phyloP scores from a whole-genome alignment of 2,888 invertebrate species.

The Tetheella fluctuosa region DNA sequence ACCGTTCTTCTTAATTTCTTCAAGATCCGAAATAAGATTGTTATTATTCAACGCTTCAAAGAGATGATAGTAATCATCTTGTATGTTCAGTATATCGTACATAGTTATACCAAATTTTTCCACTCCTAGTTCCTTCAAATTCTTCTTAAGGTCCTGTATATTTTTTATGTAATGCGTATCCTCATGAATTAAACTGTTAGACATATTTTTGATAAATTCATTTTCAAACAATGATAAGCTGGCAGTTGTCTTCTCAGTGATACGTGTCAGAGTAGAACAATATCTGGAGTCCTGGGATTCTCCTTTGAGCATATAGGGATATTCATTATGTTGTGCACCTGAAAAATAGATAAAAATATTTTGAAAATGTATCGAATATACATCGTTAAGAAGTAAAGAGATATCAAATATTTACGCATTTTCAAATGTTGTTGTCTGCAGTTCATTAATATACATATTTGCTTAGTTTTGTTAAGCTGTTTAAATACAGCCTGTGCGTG shows the following conservation, averaged over 20 bases:
- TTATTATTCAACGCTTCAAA: slow-evolving; percentile 23
- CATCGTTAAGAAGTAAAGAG: no score
- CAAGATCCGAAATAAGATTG: slow-evolving; percentile 10
- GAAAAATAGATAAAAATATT: background rate
- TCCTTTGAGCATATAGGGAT: background rate
- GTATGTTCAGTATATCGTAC: slow-evolving; percentile 50
- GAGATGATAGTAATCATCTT: slow-evolving; percentile 51
- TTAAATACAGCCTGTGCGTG: background rate
- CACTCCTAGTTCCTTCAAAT: slow-evolving; percentile 43
- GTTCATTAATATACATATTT: slow-evolving; percentile 1
- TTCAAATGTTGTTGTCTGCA: background rate
- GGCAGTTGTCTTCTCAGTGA: slow-evolving; percentile 29
- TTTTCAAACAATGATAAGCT: slow-evolving; percentile 27
- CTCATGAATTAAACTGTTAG: slow-evolving; percentile 18
- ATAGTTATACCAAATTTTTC: slow-evolving; percentile 45
- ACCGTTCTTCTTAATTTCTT: slow-evolving; percentile 22
- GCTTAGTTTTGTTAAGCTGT: background rate
- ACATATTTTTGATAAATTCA: slow-evolving; percentile 15
- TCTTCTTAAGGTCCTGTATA: slow-evolving; percentile 29
- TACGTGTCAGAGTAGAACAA: slow-evolving; percentile 42
- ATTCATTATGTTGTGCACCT: background rate
- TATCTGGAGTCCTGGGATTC: slow-evolving; percentile 21
- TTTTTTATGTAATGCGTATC: slow-evolving; percentile 25
- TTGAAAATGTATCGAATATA: background rate
- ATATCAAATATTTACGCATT: background rate